Percentiles rank a stretch among this genome's conserved stretches.
Evolutionary conservation across 2,113 vertebrate species (phyloP).

Genomic region (Carollia perspicillata): DNA sequence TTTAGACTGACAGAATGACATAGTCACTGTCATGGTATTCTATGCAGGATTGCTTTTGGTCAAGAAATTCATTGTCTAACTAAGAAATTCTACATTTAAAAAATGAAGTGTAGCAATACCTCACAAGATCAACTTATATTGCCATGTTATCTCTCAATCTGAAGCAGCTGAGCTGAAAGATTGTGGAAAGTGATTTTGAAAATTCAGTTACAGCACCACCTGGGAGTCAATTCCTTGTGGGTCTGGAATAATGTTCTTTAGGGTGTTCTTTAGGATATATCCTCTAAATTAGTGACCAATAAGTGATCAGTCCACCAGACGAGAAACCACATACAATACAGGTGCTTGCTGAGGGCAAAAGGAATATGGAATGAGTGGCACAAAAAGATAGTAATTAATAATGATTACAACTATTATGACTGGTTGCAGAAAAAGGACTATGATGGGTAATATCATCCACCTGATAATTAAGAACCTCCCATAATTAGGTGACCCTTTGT

Average conservation of each 20-base stretch:
- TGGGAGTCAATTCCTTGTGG: neutral
- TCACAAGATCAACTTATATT: neutral
- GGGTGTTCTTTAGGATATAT: neutral
- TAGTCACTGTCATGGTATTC: neutral
- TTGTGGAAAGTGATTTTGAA: neutral
- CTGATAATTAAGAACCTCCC: neutral
- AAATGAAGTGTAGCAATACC: neutral
- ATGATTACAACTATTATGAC: neutral
- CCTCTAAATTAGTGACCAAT: neutral
- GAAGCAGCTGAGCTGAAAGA: neutral
- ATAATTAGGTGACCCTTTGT: neutral
- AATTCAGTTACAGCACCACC: neutral
- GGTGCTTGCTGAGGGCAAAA: neutral
- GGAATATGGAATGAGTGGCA: neutral
- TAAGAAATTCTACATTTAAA: neutral
- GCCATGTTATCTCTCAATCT: neutral
- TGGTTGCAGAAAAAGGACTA: neutral
- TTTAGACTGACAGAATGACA: neutral
- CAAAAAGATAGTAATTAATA: neutral
- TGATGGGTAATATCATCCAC: neutral
- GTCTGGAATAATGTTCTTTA: neutral
- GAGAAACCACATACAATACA: neutral
- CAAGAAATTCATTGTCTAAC: neutral
- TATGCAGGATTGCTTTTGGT: neutral
- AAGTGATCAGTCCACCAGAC: neutral